Percentiles rank a stretch among this genome's conserved stretches.
phyloP scores from a whole-genome alignment of 2,888 invertebrate species.

The Trissolcus japonicus region DNA sequence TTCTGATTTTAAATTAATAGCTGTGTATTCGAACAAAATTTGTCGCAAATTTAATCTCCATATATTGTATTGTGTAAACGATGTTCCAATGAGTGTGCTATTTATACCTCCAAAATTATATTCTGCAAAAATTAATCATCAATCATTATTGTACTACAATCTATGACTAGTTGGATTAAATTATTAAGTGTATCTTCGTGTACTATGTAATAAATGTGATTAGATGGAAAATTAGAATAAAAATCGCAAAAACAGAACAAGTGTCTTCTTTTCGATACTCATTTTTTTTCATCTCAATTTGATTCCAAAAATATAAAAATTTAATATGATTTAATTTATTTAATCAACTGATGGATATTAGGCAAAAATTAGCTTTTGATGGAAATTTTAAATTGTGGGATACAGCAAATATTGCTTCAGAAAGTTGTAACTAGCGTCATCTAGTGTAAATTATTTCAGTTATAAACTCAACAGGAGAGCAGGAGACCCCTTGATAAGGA shows the following conservation, averaged over 20 bases:
- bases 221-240: slow-evolving; percentile 63
- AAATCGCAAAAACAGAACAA: slow-evolving; percentile 11
- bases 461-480: too few species aligned
- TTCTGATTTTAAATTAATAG: slow-evolving; percentile 35
- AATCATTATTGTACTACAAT: slow-evolving; percentile 69
- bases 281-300: not conserved
- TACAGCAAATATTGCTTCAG: too few species aligned
- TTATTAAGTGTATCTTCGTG: slow-evolving; percentile 75
- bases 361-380: too few species aligned
- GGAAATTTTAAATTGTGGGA: too few species aligned
- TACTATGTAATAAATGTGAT: slow-evolving; percentile 76
- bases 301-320: not conserved
- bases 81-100: slow-evolving; percentile 71
- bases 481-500: too few species aligned
- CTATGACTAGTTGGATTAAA: slow-evolving; percentile 72
- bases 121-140: slow-evolving; percentile 61
- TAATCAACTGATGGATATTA: too few species aligned
- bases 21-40: slow-evolving; percentile 40
- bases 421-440: too few species aligned
- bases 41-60: slow-evolving; percentile 57
- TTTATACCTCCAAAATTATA: slow-evolving; percentile 71
- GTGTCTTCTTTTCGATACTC: not conserved
- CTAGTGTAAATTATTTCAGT: too few species aligned
- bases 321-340: too few species aligned
- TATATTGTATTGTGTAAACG: slow-evolving; percentile 65